Conservation (phyloP, 64 coral and sea anemone species). For the Dendrophyllia cribrosa region DNA sequence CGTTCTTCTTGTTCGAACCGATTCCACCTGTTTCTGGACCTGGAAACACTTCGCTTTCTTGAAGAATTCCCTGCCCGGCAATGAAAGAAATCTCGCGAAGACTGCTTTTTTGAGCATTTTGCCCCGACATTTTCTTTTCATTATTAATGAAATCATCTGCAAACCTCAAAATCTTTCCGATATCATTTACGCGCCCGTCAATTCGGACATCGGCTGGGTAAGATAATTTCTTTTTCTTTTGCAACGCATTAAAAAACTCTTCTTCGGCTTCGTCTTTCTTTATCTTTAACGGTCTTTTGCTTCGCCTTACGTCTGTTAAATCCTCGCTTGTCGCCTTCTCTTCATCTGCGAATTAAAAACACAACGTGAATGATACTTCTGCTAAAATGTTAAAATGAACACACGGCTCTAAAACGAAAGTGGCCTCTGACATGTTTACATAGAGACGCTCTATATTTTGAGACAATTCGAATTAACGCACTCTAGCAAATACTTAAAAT, state of each 20-base stretch:
- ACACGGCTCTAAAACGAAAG: conserved; percentile 62
- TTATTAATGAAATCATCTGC: conserved; percentile 86
- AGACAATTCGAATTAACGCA: conserved; percentile 53
- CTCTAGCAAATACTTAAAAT: conserved; percentile 36
- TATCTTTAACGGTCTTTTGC: conserved; percentile 13
- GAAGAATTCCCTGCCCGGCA: conserved; percentile 13
- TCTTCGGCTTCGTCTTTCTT: background rate
- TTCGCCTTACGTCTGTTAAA: conserved; percentile 16
- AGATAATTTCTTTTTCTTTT: conserved; percentile 49
- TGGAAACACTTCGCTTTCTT: background rate
- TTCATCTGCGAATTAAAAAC: conserved; percentile 61
- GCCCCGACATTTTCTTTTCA: conserved; percentile 74
- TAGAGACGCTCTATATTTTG: conserved; percentile 45
- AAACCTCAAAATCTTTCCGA: conserved; percentile 56
- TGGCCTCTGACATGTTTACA: conserved; percentile 61
- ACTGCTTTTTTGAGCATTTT: conserved; percentile 39
- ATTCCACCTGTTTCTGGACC: background rate
- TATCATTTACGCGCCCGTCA: conserved; percentile 48
- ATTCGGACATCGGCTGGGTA: conserved; percentile 63
- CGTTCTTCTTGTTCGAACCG: background rate
- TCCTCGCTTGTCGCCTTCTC: background rate
- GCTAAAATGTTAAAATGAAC: conserved; percentile 78
- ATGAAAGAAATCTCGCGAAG: background rate
- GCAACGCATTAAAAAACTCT: background rate
- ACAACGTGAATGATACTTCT: conserved; percentile 69